Conservation (phyloP, 2,888 invertebrate species). For the Scaptomyza cyrtandrae region DNA sequence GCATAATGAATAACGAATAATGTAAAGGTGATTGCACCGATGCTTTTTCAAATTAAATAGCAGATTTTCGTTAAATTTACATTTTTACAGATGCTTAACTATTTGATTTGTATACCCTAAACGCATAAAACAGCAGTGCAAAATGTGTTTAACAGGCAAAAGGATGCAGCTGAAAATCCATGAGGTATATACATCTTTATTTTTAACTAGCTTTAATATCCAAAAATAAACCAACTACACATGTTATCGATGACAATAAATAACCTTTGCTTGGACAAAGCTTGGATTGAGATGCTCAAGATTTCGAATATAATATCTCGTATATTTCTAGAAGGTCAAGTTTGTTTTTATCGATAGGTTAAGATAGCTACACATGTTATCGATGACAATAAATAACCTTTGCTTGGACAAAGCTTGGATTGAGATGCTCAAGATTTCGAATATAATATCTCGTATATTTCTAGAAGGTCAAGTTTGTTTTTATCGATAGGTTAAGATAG, state of each 20-base stretch:
- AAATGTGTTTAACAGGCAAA: no score
- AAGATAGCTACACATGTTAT: background rate
- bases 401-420: no score
- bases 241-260: no score
- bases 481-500: background rate
- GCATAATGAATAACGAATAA: background rate
- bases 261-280: no score
- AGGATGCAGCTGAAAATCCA: no score
- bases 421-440: background rate
- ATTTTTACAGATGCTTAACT: background rate
- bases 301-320: background rate
- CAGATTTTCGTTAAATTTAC: background rate
- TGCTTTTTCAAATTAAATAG: background rate
- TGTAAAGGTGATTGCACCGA: no score
- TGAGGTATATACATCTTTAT: no score
- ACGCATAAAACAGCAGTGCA: background rate
- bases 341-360: background rate
- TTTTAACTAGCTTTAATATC: no score
- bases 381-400: background rate
- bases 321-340: background rate
- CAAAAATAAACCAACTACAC: no score
- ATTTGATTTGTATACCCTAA: background rate
- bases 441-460: background rate
- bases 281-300: background rate
- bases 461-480: background rate